Conservation (phyloP, 2,113 vertebrate species). For the Paradisaea rubra region DNA sequence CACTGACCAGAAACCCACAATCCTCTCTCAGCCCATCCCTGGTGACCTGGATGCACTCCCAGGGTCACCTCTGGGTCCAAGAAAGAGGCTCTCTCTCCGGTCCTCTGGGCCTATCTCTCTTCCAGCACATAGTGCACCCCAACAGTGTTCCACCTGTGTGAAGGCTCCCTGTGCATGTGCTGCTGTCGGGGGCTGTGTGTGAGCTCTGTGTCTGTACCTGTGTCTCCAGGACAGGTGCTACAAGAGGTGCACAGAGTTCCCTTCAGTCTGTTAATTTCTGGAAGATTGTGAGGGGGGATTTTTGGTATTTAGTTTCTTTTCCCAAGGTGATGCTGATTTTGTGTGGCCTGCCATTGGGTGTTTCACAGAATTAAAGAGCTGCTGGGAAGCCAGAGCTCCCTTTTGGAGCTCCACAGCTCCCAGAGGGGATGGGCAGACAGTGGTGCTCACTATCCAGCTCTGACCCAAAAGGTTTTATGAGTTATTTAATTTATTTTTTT, state of each 20-base stretch:
- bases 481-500: neutral
- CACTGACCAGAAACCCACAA: too few species aligned
- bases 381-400: neutral
- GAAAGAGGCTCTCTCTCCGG: too few species aligned
- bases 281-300: neutral
- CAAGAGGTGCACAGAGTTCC: neutral
- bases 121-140: too few species aligned
- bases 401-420: neutral
- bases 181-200: neutral
- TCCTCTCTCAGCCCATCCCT: too few species aligned
- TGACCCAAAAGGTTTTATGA: neutral
- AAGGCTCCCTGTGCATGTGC: neutral
- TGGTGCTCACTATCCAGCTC: neutral
- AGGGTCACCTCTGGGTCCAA: too few species aligned
- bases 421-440: neutral
- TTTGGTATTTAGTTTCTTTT: neutral
- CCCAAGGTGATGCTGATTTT: slow-evolving; percentile 39
- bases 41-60: too few species aligned
- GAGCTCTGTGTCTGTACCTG: neutral
- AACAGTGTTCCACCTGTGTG: neutral
- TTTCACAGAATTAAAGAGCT: neutral
- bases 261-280: slow-evolving; percentile 7
- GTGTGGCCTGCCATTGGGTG: neutral
- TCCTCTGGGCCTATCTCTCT: too few species aligned
- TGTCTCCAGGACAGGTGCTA: slow-evolving; percentile 4